Evolutionary conservation across 2,113 vertebrate genomes (phyloP), one percentile per base, ranked within the genome.

Genomic region (Pluvianellus socialis): DNA sequence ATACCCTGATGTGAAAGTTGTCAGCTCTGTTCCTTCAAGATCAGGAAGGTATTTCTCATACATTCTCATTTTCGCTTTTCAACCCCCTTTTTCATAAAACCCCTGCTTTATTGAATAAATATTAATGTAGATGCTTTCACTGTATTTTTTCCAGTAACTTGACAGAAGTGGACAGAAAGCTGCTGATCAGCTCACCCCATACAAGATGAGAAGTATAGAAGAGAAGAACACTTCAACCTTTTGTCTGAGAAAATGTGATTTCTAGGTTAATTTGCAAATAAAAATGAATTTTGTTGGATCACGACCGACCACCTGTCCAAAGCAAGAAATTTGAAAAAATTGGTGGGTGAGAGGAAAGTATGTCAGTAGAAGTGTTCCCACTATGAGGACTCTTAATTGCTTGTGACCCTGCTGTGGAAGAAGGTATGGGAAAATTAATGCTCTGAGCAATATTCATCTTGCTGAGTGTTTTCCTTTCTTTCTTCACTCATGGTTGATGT

Each of bases 371-470:
- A 93, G 40, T 22, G 47, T 79, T 95, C 76, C 83, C 35, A 49
- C 65, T 52, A 79, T 45, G 79, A 91, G 21, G 32, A 77, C 33
- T 77, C 65, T 89, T 95, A 95, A 97, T 97, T 96, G 77, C 76
- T 79, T 95, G 61, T 84, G 91, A 96, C 52, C 92, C 95, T 89
- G 91, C 94, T 96, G 93, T 81, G 91, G 79, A 70, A 68, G 95
- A 94, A 89, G 47, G 83, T 91, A 23, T 19, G 67, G 86, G 80
- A 79, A 95, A 91, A 94, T 93, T 94, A 94, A 84, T 75, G 91
- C 88, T 97, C 65, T 94, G 88, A 96, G 92, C 86, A 95, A 89
- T 96, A 94, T 95, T 79, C 32, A 58, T 92, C 92, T 94, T 94
- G 91, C 88, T 94, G 95, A 96, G 68, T 89, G 45, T 84, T 94